Percentiles rank a stretch among this genome's conserved stretches.
Conservation (phyloP, 1,140 invertebrate genomes). For the Myzus persicae region DNA sequence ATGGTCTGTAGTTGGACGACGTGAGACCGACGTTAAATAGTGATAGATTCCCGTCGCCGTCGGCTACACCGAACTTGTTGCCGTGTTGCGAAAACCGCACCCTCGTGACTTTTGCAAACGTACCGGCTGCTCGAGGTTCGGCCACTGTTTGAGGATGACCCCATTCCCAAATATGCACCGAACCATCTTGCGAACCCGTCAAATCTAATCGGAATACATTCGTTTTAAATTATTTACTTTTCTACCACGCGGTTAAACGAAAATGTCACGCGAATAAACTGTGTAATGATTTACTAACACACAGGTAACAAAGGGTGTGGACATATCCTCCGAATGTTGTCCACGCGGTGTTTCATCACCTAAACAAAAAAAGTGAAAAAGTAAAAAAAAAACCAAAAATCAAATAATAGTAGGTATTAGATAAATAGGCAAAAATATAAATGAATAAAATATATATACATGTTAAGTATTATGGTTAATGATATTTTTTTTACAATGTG, state of each 20-base stretch:
- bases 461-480: conserved; percentile 39
- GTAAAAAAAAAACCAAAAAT: conserved; percentile 51
- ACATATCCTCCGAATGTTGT: conserved; percentile 93
- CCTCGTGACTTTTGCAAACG: conserved; percentile 95
- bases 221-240: background rate
- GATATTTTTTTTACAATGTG: conserved; percentile 51
- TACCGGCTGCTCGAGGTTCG: conserved; percentile 85
- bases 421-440: conserved; percentile 7
- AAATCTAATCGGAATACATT: conserved; percentile 73
- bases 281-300: conserved; percentile 75
- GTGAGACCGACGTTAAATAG: conserved; percentile 89
- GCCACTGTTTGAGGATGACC: conserved; percentile 89
- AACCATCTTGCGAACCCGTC: conserved; percentile 96
- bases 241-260: background rate
- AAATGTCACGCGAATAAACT: background rate
- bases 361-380: conserved; percentile 65
- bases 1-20: conserved; percentile 84
- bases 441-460: conserved; percentile 21
- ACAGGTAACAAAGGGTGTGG: conserved; percentile 93
- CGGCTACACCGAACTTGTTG: conserved; percentile 97
- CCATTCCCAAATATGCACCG: conserved; percentile 98
- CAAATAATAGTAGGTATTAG: background rate
- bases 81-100: conserved; percentile 95
- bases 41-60: conserved; percentile 89
- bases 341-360: conserved; percentile 87